Base-by-base conservation (phyloP, 2,113 vertebrate genomes). In the Climacteris rufus region DNA sequence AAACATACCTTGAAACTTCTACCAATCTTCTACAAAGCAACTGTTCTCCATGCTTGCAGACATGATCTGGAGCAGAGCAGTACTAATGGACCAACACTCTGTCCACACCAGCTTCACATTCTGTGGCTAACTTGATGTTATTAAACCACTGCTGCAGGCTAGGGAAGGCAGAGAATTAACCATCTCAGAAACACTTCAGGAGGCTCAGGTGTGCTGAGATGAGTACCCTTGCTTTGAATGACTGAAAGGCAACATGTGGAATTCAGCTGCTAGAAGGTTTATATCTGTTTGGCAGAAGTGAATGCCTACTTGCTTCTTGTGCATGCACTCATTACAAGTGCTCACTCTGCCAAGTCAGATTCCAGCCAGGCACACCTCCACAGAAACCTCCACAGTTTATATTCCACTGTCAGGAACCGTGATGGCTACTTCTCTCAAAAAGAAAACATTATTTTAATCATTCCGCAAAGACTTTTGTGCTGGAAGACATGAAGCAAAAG, bases 211-310 rank as follows among this genome's bases (percentile, higher is more conserved):
- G 37, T 53, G 42, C 35, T n/a, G 47, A 82, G 47, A 14, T 6
- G 30, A 74, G 16, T 30, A n/a, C 9, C 37, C 13, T 50, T 65
- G 59, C 28, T 90, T 5, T 64, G 40, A 66, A 60, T 37, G 33
- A 78, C 6, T 37, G 44, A 61, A 75, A 88, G 45, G 49, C 0
- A 6, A 31, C 0, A 0, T 2, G 6, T 0, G 0, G 31, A 83
- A 76, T 57, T 56, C 42, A 54, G 37, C 18, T 39, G 28, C n/a
- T 3, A 72, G 28, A 37, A 53, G 14, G 35, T 57, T 52, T 35
- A 22, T 71, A 52, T 52, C 45, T 33, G 7, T 23, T 20, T 45
- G 37, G 24, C 49, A 77, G 16, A 76, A 72, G 16, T 23, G 44
- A 82, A 71, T 6, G 10, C 44, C 10, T 45, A 60, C 16, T 53